Evolutionary conservation across 2,888 invertebrate species (phyloP).

Genomic region (Julus scanicus): DNA sequence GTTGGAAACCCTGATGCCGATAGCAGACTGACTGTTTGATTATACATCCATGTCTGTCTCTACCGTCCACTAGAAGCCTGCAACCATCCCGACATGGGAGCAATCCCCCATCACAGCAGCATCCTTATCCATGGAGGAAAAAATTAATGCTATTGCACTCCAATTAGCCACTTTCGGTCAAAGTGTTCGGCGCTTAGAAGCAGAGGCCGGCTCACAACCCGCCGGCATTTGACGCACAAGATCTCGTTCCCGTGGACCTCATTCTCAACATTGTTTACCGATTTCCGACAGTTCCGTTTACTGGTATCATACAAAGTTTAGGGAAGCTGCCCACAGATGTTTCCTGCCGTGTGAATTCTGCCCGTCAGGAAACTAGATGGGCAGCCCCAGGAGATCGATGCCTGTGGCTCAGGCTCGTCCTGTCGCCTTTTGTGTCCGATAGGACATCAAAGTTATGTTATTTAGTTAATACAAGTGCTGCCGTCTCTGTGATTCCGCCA

Average conservation of each 20-base stretch:
- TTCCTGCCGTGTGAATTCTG: neutral
- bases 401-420: neutral
- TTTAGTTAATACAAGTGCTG: conserved; percentile 8
- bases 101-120: neutral
- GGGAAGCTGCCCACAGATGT: neutral
- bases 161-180: neutral
- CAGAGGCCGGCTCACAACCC: no score
- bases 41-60: neutral
- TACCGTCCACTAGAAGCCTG: no score
- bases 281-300: neutral
- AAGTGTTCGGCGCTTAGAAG: neutral
- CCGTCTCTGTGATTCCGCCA: neutral
- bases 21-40: no score
- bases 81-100: neutral
- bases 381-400: neutral
- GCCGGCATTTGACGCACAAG: neutral
- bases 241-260: no score
- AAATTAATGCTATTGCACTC: neutral
- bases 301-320: neutral
- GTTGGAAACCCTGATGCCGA: neutral
- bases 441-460: neutral
- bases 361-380: no score
- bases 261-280: no score
- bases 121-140: no score
- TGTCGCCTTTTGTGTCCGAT: neutral